Conservation (phyloP, 2,113 vertebrate species). For the Malaclemys terrapin region DNA sequence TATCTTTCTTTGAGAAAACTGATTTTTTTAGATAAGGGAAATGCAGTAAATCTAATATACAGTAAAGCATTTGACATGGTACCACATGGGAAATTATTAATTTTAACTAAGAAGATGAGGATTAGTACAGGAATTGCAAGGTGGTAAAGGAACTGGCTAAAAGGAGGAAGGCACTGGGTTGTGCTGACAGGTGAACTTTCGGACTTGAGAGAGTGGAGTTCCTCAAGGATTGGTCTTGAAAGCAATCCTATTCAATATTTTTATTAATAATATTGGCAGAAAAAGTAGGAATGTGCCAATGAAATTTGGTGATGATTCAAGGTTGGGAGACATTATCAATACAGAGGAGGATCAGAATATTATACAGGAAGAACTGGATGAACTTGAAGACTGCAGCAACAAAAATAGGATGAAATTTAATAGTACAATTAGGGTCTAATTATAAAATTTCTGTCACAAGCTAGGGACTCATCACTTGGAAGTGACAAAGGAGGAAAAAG, state of each 20-base stretch:
- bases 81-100: too few relatives aligned
- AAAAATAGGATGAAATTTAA: background rate
- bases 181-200: background rate
- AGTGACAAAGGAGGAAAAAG: background rate
- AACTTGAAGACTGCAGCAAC: background rate
- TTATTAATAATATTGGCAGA: background rate
- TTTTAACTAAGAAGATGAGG: too few relatives aligned
- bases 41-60: too few relatives aligned
- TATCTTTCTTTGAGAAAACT: too few relatives aligned
- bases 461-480: background rate
- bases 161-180: background rate
- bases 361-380: background rate
- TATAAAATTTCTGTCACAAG: background rate
- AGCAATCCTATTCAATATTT: background rate
- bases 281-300: background rate
- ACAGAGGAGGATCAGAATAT: background rate
- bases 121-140: background rate
- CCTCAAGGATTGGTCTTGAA: background rate
- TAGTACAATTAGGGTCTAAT: background rate
- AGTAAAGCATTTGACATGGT: too few relatives aligned
- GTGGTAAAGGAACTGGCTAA: background rate
- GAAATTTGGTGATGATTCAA: background rate
- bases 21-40: too few relatives aligned
- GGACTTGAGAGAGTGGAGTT: background rate
- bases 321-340: background rate